Evolutionary conservation across 2,797 vertebrate species (phyloP).

Genomic region (Morelia viridis): DNA sequence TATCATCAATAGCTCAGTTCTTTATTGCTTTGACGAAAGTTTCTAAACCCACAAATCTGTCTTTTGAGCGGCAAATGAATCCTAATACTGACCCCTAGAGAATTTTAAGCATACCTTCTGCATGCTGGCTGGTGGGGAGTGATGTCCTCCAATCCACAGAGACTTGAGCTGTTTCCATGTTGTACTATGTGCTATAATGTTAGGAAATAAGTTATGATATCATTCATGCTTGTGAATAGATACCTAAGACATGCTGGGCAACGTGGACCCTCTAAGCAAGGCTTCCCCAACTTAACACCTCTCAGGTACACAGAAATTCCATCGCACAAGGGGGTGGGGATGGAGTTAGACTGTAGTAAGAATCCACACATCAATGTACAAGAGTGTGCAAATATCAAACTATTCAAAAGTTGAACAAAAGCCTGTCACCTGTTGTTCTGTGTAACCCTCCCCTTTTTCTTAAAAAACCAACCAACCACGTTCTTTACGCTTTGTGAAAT

Average conservation of each 20-base stretch:
- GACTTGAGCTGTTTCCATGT: neutral
- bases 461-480: neutral
- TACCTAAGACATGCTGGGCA: neutral
- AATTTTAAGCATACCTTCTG: accelerated
- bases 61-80: neutral
- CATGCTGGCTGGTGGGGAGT: neutral
- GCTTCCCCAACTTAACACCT: neutral
- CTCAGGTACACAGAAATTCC: neutral
- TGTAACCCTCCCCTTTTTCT: neutral
- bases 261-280: neutral
- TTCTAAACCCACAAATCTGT: neutral
- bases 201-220: neutral
- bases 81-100: accelerated
- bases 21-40: neutral
- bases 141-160: neutral
- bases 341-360: too few relatives aligned
- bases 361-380: neutral
- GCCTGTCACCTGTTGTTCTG: neutral
- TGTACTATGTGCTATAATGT: neutral
- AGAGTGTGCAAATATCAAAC: neutral
- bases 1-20: constrained; percentile 66
- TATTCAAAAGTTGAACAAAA: neutral
- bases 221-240: neutral
- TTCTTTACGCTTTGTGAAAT: neutral
- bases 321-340: neutral